Conservation (phyloP, 2,113 vertebrate genomes). For the Epinephelus lanceolatus region DNA sequence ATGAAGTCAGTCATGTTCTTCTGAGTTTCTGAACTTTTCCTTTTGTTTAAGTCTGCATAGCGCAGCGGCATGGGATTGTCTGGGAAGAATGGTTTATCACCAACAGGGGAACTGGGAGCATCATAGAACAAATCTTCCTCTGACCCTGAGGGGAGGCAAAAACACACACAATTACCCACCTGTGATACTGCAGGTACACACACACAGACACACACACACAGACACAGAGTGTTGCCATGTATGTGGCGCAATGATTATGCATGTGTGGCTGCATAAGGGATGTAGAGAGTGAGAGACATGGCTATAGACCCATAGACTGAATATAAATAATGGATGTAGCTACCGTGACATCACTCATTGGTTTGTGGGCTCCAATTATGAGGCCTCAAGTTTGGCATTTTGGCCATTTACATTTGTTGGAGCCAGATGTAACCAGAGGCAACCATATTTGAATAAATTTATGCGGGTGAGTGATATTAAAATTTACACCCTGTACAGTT, state of each 20-base stretch:
- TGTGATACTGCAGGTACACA: background rate
- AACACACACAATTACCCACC: background rate
- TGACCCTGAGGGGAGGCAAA: slow-evolving; percentile 79
- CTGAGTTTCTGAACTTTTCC: slow-evolving; percentile 81
- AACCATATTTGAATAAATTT: too few species aligned
- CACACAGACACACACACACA: too few species aligned
- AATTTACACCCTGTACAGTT: too few species aligned
- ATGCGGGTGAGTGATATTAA: too few species aligned
- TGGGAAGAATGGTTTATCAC: slow-evolving; percentile 87
- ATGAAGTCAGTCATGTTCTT: slow-evolving; percentile 92
- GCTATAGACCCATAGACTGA: too few species aligned
- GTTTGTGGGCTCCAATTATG: too few species aligned
- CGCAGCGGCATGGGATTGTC: slow-evolving; percentile 75
- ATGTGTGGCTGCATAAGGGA: background rate
- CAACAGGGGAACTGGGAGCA: slow-evolving; percentile 92
- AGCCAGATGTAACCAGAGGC: too few species aligned
- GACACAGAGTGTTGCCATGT: background rate
- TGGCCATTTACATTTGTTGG: too few species aligned
- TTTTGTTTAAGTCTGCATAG: slow-evolving; percentile 66
- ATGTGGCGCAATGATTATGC: background rate
- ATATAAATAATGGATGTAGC: too few species aligned
- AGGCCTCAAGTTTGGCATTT: too few species aligned
- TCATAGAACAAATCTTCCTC: slow-evolving; percentile 96
- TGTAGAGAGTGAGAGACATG: background rate
- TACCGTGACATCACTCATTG: too few species aligned